Conservation (phyloP, 1,140 invertebrate genomes). For the Ostrea edulis region DNA sequence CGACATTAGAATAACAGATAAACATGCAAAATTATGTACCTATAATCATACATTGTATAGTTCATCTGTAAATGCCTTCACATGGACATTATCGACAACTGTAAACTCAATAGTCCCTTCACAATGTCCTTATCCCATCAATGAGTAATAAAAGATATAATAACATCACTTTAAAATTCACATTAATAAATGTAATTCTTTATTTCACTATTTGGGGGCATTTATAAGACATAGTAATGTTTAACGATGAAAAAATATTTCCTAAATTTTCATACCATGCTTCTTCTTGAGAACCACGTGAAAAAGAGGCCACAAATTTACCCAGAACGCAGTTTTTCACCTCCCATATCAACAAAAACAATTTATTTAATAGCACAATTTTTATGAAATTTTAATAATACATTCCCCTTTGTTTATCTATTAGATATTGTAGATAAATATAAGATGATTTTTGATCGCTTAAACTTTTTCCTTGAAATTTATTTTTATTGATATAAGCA, state of each 20-base stretch:
- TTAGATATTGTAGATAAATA: too few species aligned
- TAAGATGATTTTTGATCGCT: not conserved
- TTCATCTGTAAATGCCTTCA: too few species aligned
- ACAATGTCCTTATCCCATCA: too few species aligned
- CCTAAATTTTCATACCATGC: conserved; percentile 46
- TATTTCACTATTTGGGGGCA: not conserved
- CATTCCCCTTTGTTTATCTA: too few species aligned
- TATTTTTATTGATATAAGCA: conserved; percentile 43
- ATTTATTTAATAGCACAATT: not conserved
- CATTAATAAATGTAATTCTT: not conserved
- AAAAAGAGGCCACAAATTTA: conserved; percentile 59
- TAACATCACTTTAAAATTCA: not conserved
- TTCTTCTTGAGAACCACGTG: conserved; percentile 57
- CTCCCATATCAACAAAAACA: not conserved
- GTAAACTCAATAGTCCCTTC: too few species aligned
- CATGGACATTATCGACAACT: too few species aligned
- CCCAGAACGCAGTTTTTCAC: conserved; percentile 11
- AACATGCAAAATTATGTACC: too few species aligned
- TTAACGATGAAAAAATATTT: not conserved
- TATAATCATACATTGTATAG: too few species aligned
- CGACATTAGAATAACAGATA: too few species aligned
- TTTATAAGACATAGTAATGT: not conserved
- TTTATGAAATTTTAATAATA: not conserved
- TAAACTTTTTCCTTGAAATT: not conserved
- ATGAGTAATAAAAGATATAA: too few species aligned